Base-by-base conservation (phyloP, 2,797 vertebrate genomes). In the Antrozous pallidus region DNA sequence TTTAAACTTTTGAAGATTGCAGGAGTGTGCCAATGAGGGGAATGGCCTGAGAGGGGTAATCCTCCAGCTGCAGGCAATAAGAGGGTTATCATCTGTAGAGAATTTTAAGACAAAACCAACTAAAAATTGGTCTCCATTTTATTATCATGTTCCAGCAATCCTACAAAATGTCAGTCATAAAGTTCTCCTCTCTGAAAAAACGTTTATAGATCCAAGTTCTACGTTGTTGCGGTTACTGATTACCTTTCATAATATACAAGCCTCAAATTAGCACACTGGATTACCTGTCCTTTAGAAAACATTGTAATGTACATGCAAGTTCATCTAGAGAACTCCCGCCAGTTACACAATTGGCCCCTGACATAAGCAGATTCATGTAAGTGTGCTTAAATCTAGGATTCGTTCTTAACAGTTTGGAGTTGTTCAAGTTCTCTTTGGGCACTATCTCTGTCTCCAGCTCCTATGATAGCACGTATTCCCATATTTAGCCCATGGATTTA, bases 241-340 rank as follows among this genome's bases (percentile, higher is more conserved):
- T 38, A 75, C 8, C 67, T 73, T 47, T 54, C 84, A 71, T 71
- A 28, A 38, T 65, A 47, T 47, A 33, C 7, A 36, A 61, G 28
- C 24, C 63, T 85, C 49, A 80, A 74, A 56, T 71, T 54, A 93
- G 75, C 49, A 89, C 28, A 51, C 58, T 77, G 5, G 58, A 38
- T 92, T 74, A 93, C 31, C 91, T 94, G 38, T 56, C 17, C 33
- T 92, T 83, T 61, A 33, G 24, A 54, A 93, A 81, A 26, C 40
- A 47, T 63, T 42, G 79, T 78, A 24, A 73, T 85, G 38, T 81
- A 85, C 11, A 42, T 40, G 65, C 14, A 85, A 45, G 22, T 54
- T 67, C 69, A 61, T 58, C 58, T 22, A 40, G 51, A 80, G 58
- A 90, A 86, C 31, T 65, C 22, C 42, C 42, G n/a, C 18, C 33